Evolutionary conservation across 2,797 vertebrate species (phyloP), one percentile per base, ranked within the genome.

Genomic region (Hyperoplus lanceolatus): DNA sequence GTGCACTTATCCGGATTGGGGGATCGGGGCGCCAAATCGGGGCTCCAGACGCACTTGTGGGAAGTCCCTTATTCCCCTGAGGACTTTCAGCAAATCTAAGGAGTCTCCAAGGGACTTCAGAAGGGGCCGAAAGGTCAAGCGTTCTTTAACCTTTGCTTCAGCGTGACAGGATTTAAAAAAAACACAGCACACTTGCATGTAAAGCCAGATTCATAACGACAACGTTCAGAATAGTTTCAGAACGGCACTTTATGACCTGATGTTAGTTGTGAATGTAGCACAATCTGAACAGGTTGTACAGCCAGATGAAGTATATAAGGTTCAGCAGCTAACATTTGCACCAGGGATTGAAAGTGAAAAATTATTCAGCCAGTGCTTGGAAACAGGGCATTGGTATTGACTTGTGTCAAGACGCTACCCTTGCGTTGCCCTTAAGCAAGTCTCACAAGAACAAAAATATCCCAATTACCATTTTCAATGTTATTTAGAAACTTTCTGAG

Each of bases 31-130:
- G 49, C 70, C 70, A 64, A 77, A 79, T 75, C 60, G 12, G 60
- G 29, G 36, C 72, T 62, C 73, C 54, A 49, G 39, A 77, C 65
- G 84, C 70, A 61, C 49, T 77, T 16, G 61, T 12, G 80, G 90
- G 75, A 82, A 70, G 79, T 75, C 54, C 82, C 74, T 16, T 39
- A 64, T 51, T 48, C 51, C 49, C 70, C 59, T 3, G 10, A 36
- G 29, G 51, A 51, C 41, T 51, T 73, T 62, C 0, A 67, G 45
- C 15, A n/a, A 50, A 48, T 73, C 18, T 36, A 49, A 50, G 66
- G 48, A 75, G 48, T 61, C 59, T 13, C 51, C 50, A 6, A 53
- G 14, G 48, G 43, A 3, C 38, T 43, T 74, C 42, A 65, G 13
- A 51, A 9, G 29, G 18, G 57, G 57, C 16, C 38, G 16, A 7